A percentile compares a stretch with the other conserved stretches of the same genome.
These are phyloP conservation scores for Aphelocoma californica DNA, from an alignment of 2,797 vertebrate species.

Conservation along the genomic window DNA sequence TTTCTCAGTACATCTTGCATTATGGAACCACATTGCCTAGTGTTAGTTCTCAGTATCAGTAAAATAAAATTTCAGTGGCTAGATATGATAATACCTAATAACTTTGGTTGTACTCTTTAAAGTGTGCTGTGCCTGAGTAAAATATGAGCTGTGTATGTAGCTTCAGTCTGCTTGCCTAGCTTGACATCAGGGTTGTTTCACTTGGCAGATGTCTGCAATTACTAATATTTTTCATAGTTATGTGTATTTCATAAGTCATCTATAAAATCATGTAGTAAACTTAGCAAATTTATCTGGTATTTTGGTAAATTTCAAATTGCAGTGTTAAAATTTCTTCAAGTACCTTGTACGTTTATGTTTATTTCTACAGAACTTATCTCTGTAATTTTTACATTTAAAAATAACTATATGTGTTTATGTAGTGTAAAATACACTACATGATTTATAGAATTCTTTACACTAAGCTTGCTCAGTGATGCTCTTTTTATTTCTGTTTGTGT, in stretches of 20 bases:
- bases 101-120: neutral
- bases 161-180: neutral
- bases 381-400: neutral
- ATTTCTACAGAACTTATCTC: neutral
- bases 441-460: neutral
- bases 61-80: neutral
- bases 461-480: neutral
- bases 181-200: neutral
- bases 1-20: neutral
- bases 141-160: neutral
- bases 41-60: neutral
- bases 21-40: neutral
- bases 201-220: neutral
- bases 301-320: neutral
- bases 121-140: neutral
- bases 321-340: neutral
- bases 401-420: neutral
- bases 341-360: neutral
- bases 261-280: neutral
- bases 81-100: neutral
- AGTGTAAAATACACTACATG: neutral
- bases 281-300: neutral
- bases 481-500: neutral
- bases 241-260: neutral
- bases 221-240: neutral